Conservation (phyloP, 2,797 vertebrate species). For the Crenuchus spilurus region DNA sequence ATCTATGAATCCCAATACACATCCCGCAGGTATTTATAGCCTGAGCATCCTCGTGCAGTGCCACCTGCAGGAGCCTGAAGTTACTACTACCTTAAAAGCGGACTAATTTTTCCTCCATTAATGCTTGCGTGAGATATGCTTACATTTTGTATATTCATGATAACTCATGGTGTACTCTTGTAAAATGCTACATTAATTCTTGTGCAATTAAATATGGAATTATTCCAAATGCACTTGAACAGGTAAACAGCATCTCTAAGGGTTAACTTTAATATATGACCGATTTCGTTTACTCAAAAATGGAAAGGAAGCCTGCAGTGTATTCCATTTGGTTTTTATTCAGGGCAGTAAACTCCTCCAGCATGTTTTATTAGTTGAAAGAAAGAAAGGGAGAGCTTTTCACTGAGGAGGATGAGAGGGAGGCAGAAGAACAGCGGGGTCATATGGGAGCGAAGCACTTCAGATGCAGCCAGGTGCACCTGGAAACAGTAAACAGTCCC, state of each 20-base stretch:
- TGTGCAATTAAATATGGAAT: too few relatives aligned
- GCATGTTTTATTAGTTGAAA: constrained; percentile 37
- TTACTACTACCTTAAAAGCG: too few relatives aligned
- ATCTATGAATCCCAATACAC: too few relatives aligned
- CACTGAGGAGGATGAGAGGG: constrained; percentile 38
- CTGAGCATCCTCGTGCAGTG: too few relatives aligned
- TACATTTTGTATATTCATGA: too few relatives aligned
- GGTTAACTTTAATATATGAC: neutral
- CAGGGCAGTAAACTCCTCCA: neutral
- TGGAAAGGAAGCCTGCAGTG: neutral
- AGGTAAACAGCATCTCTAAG: neutral
- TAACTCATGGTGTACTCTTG: too few relatives aligned
- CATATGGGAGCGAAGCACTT: constrained; percentile 41
- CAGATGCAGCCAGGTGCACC: constrained; percentile 40
- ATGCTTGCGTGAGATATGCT: too few relatives aligned
- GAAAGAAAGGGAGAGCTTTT: constrained; percentile 41
- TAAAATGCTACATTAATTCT: too few relatives aligned
- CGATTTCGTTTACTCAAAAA: neutral
- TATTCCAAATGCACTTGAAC: too few relatives aligned
- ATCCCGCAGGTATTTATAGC: too few relatives aligned
- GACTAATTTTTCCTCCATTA: too few relatives aligned
- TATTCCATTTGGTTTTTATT: constrained; percentile 7
- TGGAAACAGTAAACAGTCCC: constrained; percentile 39
- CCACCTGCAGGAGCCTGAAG: too few relatives aligned
- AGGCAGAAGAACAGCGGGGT: constrained; percentile 44